These are phyloP conservation scores for Saccopteryx bilineata DNA, from an alignment of 2,113 vertebrate genomes.

Conservation along the genomic window DNA sequence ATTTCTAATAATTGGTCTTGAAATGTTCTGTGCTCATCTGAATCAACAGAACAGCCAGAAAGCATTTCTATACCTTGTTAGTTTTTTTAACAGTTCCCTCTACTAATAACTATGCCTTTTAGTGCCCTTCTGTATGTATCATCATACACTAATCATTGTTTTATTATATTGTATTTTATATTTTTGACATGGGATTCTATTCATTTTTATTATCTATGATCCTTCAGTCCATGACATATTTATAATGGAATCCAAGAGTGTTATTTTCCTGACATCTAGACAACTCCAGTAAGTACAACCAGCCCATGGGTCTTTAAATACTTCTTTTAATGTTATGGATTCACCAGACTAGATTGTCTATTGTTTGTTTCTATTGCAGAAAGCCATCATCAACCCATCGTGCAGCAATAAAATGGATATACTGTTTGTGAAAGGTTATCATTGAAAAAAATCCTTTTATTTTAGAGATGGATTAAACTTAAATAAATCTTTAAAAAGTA, in stretches of 20 bases:
- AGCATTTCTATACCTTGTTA: background rate
- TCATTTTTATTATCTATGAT: constrained; percentile 1
- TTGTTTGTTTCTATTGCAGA: background rate
- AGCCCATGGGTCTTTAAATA: background rate
- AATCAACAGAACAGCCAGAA: background rate
- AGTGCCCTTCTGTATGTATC: background rate
- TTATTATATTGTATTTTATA: background rate
- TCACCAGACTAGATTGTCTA: background rate
- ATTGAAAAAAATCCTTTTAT: background rate
- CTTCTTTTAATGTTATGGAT: background rate
- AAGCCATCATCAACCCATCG: background rate
- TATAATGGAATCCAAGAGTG: background rate
- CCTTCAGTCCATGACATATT: background rate
- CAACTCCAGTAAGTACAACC: background rate
- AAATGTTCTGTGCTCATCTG: background rate
- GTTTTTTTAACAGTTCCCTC: background rate
- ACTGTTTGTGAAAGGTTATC: background rate
- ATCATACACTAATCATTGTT: background rate
- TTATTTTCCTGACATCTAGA: background rate
- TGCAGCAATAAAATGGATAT: background rate
- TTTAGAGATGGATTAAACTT: background rate
- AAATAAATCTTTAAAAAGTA: background rate
- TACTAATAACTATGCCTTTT: background rate
- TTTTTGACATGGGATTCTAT: background rate
- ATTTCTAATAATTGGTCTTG: background rate